Evolutionary conservation across 1,140 invertebrate species (phyloP), one percentile per base, ranked within the genome.

Genomic region (Littorina saxatilis): DNA sequence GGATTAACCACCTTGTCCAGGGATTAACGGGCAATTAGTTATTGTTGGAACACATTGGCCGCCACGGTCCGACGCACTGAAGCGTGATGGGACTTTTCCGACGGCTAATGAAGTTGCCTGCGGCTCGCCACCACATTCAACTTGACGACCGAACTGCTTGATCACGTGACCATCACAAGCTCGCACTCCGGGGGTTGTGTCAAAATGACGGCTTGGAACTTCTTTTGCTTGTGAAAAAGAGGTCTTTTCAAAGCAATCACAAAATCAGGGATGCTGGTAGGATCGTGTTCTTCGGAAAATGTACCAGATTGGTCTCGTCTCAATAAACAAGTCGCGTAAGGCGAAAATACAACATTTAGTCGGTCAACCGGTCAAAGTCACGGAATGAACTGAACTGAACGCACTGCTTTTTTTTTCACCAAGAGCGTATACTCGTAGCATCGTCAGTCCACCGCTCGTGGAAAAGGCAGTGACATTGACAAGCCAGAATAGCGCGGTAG

Each of bases 121-220:
- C 58, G 5, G 17, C 58, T 63, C n/a, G n/a, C 11, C 58, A 63
- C 2, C 50, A 0, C 23, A 1, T 40, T 9, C 32, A 50, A 52
- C 70, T 73, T 73, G 70, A 73, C 70, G 40, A 73, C 68, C 70
- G 20, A 39, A 1, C 20, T 52, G 70, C 70, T 73, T 73, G 40
- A 29, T 52, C 70, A 73, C 70, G 70, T 73, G 70, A 73, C 39
- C 40, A 40, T n/a, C n/a, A 13, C 2, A 35, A 40, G 7, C 11
- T 23, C 0, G n/a, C 35, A 0, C 20, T 32, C 5, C 15, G 9
- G 70, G 70, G 70, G 23, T 23, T 32, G 70, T 73, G n/a, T 73
- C 70, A 73, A 52, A 73, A 73, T 17, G 0, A 50, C 27, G n/a
- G n/a, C 35, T 23, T 9, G 7, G 37, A 35, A 68, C 9, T 32